These are phyloP conservation scores for Drosophila elegans DNA, from an alignment of 1,140 invertebrate genomes.

Conservation along the genomic window DNA sequence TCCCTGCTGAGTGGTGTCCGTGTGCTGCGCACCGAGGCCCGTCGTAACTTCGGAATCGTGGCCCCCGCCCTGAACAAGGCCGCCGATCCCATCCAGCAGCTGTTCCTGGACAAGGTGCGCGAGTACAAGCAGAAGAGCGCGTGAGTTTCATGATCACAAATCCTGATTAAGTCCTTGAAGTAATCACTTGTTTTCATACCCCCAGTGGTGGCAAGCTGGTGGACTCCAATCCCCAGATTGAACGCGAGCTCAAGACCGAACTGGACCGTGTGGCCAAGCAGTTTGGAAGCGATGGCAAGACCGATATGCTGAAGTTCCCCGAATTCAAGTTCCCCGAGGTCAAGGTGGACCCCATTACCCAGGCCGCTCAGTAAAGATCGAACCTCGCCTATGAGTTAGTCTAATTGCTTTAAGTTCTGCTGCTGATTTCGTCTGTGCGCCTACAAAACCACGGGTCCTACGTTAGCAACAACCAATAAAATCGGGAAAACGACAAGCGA, in stretches of 20 bases:
- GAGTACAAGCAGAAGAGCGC: conserved; percentile 90
- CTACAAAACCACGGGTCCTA: conserved; percentile 8
- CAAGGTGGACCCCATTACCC: conserved; percentile 87
- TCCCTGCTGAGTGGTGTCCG: conserved; percentile 73
- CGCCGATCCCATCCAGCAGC: conserved; percentile 95
- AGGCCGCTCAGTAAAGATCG: conserved; percentile 39
- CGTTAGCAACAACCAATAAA: conserved; percentile 36
- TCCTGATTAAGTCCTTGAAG: too few species aligned
- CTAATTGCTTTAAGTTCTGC: conserved; percentile 67
- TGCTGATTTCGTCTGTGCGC: conserved; percentile 17
- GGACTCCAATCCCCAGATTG: conserved; percentile 91
- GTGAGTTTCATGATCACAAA: conserved; percentile 36
- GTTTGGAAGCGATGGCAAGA: conserved; percentile 90
- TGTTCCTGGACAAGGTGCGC: conserved; percentile 96
- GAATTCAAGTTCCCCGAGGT: conserved; percentile 91
- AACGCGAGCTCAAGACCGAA: conserved; percentile 91
- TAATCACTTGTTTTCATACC: not conserved
- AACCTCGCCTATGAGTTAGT: conserved; percentile 38
- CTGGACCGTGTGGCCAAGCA: conserved; percentile 92
- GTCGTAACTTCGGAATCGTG: conserved; percentile 88
- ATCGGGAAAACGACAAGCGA: conserved; percentile 40
- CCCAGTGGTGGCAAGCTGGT: conserved; percentile 92
- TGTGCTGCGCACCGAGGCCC: conserved; percentile 69
- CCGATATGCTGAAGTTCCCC: conserved; percentile 96
- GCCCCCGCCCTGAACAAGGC: conserved; percentile 90